Conservation (phyloP, 2,888 invertebrate genomes). For the Cephonodes hylas region DNA sequence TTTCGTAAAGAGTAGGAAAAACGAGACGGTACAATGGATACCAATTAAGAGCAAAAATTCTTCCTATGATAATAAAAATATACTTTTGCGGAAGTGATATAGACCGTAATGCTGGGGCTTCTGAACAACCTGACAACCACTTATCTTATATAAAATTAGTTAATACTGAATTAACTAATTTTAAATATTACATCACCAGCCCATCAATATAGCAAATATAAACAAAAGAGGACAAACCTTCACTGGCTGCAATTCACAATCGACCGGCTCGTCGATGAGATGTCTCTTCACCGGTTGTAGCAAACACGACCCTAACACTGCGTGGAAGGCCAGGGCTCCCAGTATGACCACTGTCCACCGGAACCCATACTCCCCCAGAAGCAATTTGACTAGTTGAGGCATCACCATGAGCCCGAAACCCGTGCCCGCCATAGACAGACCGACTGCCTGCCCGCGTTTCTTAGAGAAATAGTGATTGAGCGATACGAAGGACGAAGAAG, state of each 20-base stretch:
- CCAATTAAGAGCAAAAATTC: no score
- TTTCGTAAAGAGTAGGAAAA: no score
- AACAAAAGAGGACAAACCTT: constrained; percentile 48
- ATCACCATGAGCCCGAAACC: constrained; percentile 90
- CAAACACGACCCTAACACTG: constrained; percentile 84
- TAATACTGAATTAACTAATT: no score
- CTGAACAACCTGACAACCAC: no score
- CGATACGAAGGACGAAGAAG: constrained; percentile 89
- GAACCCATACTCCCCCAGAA: constrained; percentile 84
- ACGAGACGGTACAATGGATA: no score
- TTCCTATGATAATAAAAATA: no score
- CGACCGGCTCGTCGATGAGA: constrained; percentile 81
- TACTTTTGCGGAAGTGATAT: no score
- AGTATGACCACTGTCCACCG: constrained; percentile 85
- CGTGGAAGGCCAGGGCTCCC: constrained; percentile 85
- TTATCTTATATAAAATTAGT: no score
- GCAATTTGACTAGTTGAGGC: constrained; percentile 86
- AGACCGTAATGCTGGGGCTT: no score
- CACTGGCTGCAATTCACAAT: constrained; percentile 75
- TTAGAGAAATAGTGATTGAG: constrained; percentile 89
- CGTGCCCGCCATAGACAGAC: constrained; percentile 89
- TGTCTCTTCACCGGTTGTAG: constrained; percentile 88
- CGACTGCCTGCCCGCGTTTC: constrained; percentile 89
- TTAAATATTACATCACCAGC: no score
- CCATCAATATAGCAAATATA: no score